Conservation (phyloP, 2,888 invertebrate species). For the Plemyria rubiginata region DNA sequence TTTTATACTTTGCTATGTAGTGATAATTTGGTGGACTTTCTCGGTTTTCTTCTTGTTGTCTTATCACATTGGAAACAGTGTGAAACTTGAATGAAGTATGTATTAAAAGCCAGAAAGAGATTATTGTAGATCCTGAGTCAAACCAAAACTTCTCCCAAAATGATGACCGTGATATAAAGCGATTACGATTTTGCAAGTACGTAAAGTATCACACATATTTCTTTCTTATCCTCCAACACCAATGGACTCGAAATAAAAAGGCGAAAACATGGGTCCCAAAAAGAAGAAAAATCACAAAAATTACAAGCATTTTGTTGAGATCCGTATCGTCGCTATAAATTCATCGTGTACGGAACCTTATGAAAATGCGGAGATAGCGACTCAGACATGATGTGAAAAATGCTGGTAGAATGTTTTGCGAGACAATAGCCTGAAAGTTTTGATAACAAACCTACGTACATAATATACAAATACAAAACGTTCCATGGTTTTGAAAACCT, state of each 20-base stretch:
- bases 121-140: background rate
- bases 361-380: constrained; percentile 61
- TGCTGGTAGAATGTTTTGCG: constrained; percentile 48
- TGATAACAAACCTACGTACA: constrained; percentile 1
- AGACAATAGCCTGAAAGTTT: constrained; percentile 30
- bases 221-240: background rate
- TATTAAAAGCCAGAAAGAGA: background rate
- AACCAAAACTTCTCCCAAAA: background rate
- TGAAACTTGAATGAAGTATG: background rate
- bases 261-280: constrained; percentile 27
- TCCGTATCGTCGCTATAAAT: constrained; percentile 70
- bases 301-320: constrained; percentile 73
- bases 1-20: no score
- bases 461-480: background rate
- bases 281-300: constrained; percentile 66
- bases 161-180: background rate
- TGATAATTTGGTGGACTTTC: no score
- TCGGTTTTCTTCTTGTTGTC: no score
- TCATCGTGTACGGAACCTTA: constrained; percentile 62
- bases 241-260: constrained; percentile 21
- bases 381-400: constrained; percentile 33
- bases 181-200: background rate
- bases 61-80: no score
- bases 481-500: constrained; percentile 4
- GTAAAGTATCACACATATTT: constrained; percentile 1